These are phyloP conservation scores for Pocillopora damicornis DNA, from an alignment of 64 coral and sea anemone genomes.

Conservation along the genomic window DNA sequence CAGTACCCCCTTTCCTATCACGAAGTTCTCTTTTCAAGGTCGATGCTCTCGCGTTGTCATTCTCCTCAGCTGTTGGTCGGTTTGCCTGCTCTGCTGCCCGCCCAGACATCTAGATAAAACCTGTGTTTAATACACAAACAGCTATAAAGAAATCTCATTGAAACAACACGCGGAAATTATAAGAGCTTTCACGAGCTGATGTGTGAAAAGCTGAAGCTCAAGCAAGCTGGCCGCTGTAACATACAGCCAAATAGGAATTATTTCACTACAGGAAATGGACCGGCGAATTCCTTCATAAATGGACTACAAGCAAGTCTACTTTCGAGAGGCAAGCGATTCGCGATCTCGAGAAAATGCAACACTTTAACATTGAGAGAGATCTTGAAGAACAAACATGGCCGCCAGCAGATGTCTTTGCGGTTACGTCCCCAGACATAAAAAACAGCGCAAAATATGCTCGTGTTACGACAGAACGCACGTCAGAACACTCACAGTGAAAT, in stretches of 20 bases:
- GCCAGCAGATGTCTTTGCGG: constrained; percentile 1
- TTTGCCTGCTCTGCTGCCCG: constrained; percentile 6
- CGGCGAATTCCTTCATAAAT: background rate
- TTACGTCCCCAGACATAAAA: background rate
- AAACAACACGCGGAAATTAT: constrained; percentile 10
- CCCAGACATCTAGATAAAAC: constrained; percentile 34
- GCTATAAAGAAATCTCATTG: background rate
- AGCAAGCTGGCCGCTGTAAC: background rate
- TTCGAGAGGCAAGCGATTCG: background rate
- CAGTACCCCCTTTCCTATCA: background rate
- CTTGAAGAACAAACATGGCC: constrained; percentile 35
- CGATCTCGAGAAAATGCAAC: background rate
- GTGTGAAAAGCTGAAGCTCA: background rate
- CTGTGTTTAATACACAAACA: constrained; percentile 14
- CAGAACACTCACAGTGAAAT: constrained; percentile 12
- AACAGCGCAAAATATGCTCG: background rate
- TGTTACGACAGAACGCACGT: background rate
- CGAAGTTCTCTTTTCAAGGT: constrained; percentile 7
- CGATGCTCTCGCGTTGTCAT: background rate
- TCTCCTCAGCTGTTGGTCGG: background rate
- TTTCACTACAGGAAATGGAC: background rate
- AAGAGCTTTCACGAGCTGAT: background rate
- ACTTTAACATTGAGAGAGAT: constrained; percentile 6
- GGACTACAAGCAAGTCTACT: background rate
- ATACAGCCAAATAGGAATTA: background rate